phyloP scores from a whole-genome alignment of 1,140 invertebrate species.

The Homalodisca vitripennis region DNA sequence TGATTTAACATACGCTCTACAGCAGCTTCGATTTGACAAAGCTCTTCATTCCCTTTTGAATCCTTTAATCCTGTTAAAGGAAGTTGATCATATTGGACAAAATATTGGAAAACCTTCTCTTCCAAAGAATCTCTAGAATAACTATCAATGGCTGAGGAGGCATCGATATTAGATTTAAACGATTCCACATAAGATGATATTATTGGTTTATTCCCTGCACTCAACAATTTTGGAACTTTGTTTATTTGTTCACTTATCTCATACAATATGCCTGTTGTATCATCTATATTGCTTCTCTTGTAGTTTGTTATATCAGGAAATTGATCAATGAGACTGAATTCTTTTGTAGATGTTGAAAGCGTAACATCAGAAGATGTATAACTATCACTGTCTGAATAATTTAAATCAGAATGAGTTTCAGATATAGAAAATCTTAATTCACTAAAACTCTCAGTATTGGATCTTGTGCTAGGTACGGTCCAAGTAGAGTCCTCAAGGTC shows the following conservation, averaged over 20 bases:
- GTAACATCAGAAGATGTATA: not conserved
- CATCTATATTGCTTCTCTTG: constrained; percentile 1
- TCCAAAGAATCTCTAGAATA: constrained; percentile 20
- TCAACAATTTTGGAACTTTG: constrained; percentile 36
- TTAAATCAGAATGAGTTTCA: constrained; percentile 30
- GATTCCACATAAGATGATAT: too few relatives aligned
- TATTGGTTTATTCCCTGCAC: too few relatives aligned
- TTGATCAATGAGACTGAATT: constrained; percentile 28
- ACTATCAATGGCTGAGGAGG: not conserved
- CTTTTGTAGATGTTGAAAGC: not conserved
- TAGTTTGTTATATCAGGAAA: constrained; percentile 9
- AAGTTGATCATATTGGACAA: not conserved
- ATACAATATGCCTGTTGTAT: constrained; percentile 38
- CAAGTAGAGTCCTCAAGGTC: constrained; percentile 23
- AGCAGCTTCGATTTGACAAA: constrained; percentile 39
- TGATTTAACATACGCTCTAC: constrained; percentile 39
- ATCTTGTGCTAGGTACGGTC: constrained; percentile 13
- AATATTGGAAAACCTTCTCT: constrained; percentile 24
- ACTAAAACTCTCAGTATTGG: constrained; percentile 37
- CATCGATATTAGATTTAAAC: too few relatives aligned
- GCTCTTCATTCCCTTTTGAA: constrained; percentile 32
- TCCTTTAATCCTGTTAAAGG: not conserved
- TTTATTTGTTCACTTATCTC: constrained; percentile 37
- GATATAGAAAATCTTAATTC: constrained; percentile 38
- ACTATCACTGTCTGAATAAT: constrained; percentile 26